Percentiles rank a stretch among this genome's conserved stretches.
Conservation (phyloP, 2,888 invertebrate genomes). For the Lypha dubia region DNA sequence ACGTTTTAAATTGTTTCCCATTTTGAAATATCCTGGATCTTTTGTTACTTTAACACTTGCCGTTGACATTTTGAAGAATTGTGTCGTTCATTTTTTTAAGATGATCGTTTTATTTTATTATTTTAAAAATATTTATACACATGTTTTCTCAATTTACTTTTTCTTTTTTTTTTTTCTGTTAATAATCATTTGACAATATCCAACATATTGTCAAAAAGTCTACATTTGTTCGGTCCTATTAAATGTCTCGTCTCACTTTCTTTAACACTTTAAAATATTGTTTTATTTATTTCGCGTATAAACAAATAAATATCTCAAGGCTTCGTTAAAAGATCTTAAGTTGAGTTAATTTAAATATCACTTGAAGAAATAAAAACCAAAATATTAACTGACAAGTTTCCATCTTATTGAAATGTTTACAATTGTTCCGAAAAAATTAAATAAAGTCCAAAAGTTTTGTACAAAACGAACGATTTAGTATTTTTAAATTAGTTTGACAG, state of each 20-base stretch:
- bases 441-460: slow-evolving; percentile 28
- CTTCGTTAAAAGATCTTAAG: slow-evolving; percentile 41
- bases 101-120: slow-evolving; percentile 28
- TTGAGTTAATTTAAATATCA: slow-evolving; percentile 66
- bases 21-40: slow-evolving; percentile 2
- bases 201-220: background rate
- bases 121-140: slow-evolving; percentile 51
- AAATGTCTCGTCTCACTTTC: slow-evolving; percentile 41
- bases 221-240: background rate
- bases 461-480: slow-evolving; percentile 78
- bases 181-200: background rate
- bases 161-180: background rate
- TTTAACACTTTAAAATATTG: slow-evolving; percentile 41
- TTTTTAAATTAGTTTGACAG: slow-evolving; percentile 81
- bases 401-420: slow-evolving; percentile 52
- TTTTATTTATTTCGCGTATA: slow-evolving; percentile 28
- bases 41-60: slow-evolving; percentile 63
- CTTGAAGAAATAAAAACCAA: slow-evolving; percentile 45
- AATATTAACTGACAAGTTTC: slow-evolving; percentile 67
- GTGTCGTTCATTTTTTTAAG: slow-evolving; percentile 18
- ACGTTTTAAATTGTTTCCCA: slow-evolving; percentile 29
- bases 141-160: slow-evolving; percentile 51
- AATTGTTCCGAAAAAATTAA: slow-evolving; percentile 13
- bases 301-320: slow-evolving; percentile 29
- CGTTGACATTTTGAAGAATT: slow-evolving; percentile 61